Evolutionary conservation across 2,113 vertebrate species (phyloP), one percentile per base, ranked within the genome.

Genomic region (Bos javanicus): DNA sequence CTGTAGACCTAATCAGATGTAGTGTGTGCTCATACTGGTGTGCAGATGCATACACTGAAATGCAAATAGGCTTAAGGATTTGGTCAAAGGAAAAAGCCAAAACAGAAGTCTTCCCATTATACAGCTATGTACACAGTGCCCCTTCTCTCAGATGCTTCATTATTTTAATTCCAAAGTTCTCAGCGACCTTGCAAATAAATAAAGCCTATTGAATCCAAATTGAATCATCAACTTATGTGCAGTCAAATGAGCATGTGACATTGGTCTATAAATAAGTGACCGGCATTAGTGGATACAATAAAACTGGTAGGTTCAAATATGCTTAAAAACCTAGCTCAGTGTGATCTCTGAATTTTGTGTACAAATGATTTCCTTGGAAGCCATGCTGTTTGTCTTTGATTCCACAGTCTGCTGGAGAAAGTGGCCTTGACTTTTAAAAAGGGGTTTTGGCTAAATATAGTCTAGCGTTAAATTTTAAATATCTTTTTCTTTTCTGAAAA

Each of bases 401-500:
- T 60, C 43, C 87, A 78, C n/a, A 94, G 90, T 11, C 54, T 94
- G 54, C 57, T 84, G 96, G 17, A 11, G 57, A 94, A 95, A 90
- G 87, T 74, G 86, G 78, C 62, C 57, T 94, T 98, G 83, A 96
- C 57, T 97, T 97, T 87, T 62, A 56, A 86, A 67, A 93, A 56
- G 59, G 91, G 43, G n/a, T 94, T 97, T 94, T 82, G 46, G 86
- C 89, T 94, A 97, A 95, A 86, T 95, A 95, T 88, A 97, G 83
- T 94, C 67, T 87, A 93, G 50, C 33, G 46, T 93, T 97, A 94
- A 71, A 95, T 59, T 96, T 97, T 84, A 89, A 82, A 95, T 90
- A 94, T 91, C 56, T 78, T 92, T 87, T 97, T 92, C 86, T 97
- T 97, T 95, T 81, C 50, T 84, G 74, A 76, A 96, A 97, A 96